Percentiles rank a stretch among this genome's conserved stretches.
These are phyloP conservation scores for Castor canadensis DNA, from an alignment of 2,113 vertebrate species.

Conservation along the genomic window DNA sequence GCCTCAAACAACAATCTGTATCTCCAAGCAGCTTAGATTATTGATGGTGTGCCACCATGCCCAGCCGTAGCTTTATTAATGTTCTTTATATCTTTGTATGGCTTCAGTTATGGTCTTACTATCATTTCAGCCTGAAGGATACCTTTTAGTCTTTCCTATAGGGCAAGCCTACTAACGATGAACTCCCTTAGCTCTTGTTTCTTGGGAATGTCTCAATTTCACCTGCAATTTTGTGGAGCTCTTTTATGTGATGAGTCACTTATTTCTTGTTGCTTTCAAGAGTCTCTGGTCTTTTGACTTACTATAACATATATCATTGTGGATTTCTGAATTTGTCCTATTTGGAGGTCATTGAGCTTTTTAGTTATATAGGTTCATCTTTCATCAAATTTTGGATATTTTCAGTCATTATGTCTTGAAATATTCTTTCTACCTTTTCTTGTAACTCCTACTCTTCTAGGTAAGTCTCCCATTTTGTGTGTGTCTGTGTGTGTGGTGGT, in stretches of 20 bases:
- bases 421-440: not conserved
- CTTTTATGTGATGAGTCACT: not conserved
- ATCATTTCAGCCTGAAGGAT: not conserved
- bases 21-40: too few relatives aligned
- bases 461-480: not conserved
- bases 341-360: not conserved
- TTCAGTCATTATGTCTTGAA: not conserved
- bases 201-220: not conserved
- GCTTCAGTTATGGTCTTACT: not conserved
- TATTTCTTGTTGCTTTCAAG: not conserved
- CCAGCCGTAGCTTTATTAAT: not conserved
- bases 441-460: not conserved
- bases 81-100: not conserved
- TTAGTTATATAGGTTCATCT: not conserved
- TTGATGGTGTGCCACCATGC: too few relatives aligned
- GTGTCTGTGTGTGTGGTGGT: too few relatives aligned
- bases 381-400: not conserved
- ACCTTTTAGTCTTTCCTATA: not conserved
- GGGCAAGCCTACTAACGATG: too few relatives aligned
- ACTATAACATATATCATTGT: not conserved
- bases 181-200: not conserved
- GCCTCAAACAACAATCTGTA: too few relatives aligned
- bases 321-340: not conserved
- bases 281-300: not conserved
- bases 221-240: not conserved